Percentiles rank a stretch among this genome's conserved stretches.
These are phyloP conservation scores for Phymanthus crucifer DNA, from an alignment of 92 coral and sea anemone species.

Conservation along the genomic window DNA sequence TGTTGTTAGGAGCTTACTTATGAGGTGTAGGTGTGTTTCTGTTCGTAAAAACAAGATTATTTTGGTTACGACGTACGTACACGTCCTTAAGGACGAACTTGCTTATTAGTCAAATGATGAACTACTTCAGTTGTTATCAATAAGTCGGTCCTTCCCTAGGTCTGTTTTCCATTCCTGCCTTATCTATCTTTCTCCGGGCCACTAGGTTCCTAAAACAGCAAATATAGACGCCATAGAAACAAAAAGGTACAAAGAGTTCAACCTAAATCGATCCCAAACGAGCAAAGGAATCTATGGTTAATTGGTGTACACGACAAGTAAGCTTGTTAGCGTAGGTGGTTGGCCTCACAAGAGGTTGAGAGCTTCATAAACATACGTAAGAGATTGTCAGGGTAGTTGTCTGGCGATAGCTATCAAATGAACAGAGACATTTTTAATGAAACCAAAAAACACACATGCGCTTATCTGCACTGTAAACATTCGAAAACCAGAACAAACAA, in stretches of 20 bases:
- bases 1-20: no score
- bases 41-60: no score
- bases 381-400: not conserved
- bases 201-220: constrained; percentile 3
- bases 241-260: not conserved
- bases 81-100: not conserved
- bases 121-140: not conserved
- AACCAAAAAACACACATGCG: constrained; percentile 9
- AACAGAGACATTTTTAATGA: not conserved
- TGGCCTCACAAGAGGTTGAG: not conserved
- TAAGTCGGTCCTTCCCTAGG: not conserved
- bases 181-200: not conserved
- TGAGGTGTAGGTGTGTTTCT: no score
- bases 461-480: not conserved
- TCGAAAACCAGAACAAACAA: not conserved
- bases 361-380: constrained; percentile 4
- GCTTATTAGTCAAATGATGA: not conserved
- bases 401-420: not conserved
- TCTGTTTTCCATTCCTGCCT: not conserved
- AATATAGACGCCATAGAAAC: not conserved
- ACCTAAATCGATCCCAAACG: not conserved
- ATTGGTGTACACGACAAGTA: not conserved
- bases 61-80: no score
- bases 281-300: not conserved
- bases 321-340: not conserved